Conservation (phyloP, 2,888 invertebrate genomes). For the Polydrusus cervinus region DNA sequence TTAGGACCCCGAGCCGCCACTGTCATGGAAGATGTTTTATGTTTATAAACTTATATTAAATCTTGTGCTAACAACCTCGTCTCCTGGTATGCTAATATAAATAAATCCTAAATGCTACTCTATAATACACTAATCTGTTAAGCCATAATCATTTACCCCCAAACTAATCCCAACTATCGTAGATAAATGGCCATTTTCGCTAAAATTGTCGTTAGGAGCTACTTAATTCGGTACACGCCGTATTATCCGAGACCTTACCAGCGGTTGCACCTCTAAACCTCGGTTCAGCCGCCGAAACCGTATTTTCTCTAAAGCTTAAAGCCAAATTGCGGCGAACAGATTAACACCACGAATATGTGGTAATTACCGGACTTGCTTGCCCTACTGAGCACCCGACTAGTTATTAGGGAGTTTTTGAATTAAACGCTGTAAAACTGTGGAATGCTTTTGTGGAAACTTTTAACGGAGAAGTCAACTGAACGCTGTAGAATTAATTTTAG, state of each 20-base stretch:
- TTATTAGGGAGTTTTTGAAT: slow-evolving; percentile 23
- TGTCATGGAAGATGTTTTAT: too few species aligned
- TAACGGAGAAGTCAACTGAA: too few species aligned
- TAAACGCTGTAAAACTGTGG: slow-evolving; percentile 4
- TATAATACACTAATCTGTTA: slow-evolving; percentile 40
- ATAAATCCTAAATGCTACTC: not conserved
- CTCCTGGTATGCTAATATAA: too few species aligned
- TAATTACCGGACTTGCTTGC: slow-evolving; percentile 47
- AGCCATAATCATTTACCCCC: slow-evolving; percentile 47
- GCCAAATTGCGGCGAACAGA: slow-evolving; percentile 51
- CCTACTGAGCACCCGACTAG: slow-evolving; percentile 25
- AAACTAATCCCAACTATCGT: slow-evolving; percentile 39
- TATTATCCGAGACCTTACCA: slow-evolving; percentile 50
- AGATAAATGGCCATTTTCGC: slow-evolving; percentile 39
- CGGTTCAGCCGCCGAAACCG: slow-evolving; percentile 39
- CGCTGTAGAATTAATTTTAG: too few species aligned
- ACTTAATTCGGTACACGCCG: slow-evolving; percentile 50
- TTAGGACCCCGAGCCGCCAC: too few species aligned
- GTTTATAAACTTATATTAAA: too few species aligned
- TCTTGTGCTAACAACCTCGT: too few species aligned
- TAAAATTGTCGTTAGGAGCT: slow-evolving; percentile 47
- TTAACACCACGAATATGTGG: slow-evolving; percentile 54
- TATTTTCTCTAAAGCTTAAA: slow-evolving; percentile 49
- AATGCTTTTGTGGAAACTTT: not conserved
- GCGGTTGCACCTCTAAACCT: slow-evolving; percentile 45